Evolutionary conservation across 2,797 vertebrate genomes (phyloP), one percentile per base, ranked within the genome.

Genomic region (Cossypha heuglini): DNA sequence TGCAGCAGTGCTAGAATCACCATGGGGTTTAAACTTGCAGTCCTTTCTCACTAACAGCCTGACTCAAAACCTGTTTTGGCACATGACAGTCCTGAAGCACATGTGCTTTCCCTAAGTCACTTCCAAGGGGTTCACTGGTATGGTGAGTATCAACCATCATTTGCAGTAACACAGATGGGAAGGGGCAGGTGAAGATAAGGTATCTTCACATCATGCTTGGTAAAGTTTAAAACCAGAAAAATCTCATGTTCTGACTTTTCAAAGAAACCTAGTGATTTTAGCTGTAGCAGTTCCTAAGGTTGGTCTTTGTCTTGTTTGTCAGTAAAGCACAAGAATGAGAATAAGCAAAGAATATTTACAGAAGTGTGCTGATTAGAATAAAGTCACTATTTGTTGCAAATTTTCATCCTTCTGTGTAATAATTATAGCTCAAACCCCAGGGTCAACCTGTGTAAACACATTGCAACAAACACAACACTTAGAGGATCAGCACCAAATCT

Each of bases 381-480:
- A 96, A 96, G 86, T n/a, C 62, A 86, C 13, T 10, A 13, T 93
- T 63, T 43, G 62, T 49, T 88, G 90, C 75, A 76, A 94, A 92
- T 96, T 62, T 78, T 84, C 93, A 93, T 75, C 78, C 55, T 95
- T 96, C 78, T 88, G 24, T 81, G 35, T 67, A 95, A 96, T 94
- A 97, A 96, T 93, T 96, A 78, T 12, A 93, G 51, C 82, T 94
- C 79, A 97, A 90, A 95, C 55, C 21, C 29, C 37, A 96, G 95
- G 91, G 92, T 94, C 96, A 95, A 86, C 85, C 58, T 88, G 67
- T 94, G 80, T 95, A 95, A 59, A 89, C 61, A 83, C 76, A 94
- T 72, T 62, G 81, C 76, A 91, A 88, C 80, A 96, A 93, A 97
- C 52, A 93, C 45, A 93, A 45, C 57, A 58, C 57, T 95, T 96